Evolutionary conservation across 64 coral and sea anemone genomes (phyloP).

Genomic region (Porites lutea): DNA sequence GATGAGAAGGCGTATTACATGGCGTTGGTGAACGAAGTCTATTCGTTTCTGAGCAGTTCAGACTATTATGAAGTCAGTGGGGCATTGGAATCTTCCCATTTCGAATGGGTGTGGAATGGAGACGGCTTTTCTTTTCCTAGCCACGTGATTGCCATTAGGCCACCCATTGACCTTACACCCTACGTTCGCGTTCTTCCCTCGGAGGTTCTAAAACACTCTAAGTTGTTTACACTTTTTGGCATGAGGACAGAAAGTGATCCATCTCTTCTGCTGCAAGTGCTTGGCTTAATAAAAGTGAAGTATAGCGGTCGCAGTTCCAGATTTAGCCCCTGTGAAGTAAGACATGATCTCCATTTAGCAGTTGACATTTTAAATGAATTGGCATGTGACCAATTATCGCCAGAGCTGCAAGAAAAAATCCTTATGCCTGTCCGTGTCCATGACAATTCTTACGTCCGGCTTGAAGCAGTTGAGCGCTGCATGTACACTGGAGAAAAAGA

Average conservation of each 20-base stretch:
- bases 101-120: no score
- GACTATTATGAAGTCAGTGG: no score
- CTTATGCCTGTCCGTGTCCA: constrained; percentile 69
- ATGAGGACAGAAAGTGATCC: no score
- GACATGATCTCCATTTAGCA: constrained; percentile 66
- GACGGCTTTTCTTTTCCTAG: no score
- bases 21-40: no score
- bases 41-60: no score
- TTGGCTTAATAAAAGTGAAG: constrained; percentile 46
- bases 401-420: constrained; percentile 27
- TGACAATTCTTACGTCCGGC: constrained; percentile 24
- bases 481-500: constrained; percentile 76
- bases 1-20: constrained; percentile 76
- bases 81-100: no score
- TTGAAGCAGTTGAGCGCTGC: constrained; percentile 67
- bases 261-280: not conserved
- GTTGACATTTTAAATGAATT: constrained; percentile 78
- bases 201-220: no score
- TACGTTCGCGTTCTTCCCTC: no score
- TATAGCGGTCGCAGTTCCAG: not conserved
- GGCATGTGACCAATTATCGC: not conserved
- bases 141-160: no score
- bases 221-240: no score
- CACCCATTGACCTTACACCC: no score
- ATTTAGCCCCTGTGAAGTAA: not conserved